Evolutionary conservation across 2,888 invertebrate species (phyloP).

Genomic region (Argyra leucocephala): DNA sequence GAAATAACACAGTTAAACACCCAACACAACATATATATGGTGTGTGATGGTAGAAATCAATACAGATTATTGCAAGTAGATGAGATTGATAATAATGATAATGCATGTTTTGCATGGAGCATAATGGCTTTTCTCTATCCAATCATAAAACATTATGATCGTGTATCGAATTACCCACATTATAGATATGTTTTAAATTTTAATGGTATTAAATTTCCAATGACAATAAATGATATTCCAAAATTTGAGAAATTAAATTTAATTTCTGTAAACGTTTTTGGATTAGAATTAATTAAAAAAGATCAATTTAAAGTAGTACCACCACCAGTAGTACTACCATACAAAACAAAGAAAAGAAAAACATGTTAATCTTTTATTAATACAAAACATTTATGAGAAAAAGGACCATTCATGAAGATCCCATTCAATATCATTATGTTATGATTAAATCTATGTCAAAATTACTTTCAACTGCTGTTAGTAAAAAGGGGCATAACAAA

Average conservation of each 20-base stretch:
- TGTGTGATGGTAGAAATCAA: too few relatives aligned
- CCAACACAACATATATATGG: too few relatives aligned
- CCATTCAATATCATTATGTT: not conserved
- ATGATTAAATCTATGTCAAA: not conserved
- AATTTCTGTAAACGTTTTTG: not conserved
- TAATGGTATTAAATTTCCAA: not conserved
- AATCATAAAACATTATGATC: not conserved
- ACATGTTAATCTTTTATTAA: not conserved
- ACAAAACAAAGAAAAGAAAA: not conserved
- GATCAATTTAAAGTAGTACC: not conserved
- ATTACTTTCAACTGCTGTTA: not conserved
- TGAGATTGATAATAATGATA: not conserved
- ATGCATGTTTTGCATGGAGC: not conserved
- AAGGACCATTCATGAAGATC: not conserved
- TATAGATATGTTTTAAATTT: not conserved
- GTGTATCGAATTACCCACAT: not conserved
- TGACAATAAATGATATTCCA: not conserved
- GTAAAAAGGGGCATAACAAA: not conserved
- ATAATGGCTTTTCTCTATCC: not conserved
- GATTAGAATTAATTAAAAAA: not conserved
- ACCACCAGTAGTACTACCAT: not conserved
- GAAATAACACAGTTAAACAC: too few relatives aligned
- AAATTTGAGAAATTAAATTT: not conserved
- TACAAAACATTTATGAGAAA: not conserved
- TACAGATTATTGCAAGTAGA: too few relatives aligned